Evolutionary conservation across 2,113 vertebrate species (phyloP), one percentile per base, ranked within the genome.

Genomic region (Myiagra hebetior): DNA sequence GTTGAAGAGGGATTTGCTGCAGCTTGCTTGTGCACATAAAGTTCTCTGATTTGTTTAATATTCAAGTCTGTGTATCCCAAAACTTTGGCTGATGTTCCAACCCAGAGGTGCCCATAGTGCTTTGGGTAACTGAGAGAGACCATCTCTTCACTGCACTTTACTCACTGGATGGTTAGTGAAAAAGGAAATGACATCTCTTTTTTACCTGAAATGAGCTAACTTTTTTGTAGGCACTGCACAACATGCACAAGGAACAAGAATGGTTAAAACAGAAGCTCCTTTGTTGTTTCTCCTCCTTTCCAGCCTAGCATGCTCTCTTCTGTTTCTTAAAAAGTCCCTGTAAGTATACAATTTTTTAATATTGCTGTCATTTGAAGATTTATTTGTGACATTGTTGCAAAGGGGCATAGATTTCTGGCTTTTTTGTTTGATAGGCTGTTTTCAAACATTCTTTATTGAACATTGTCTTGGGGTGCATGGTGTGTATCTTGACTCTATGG

Each of bases 201-300:
- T 76, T 49, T 22, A 15, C 3, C 17, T 74, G 35, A 82, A 82
- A 60, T 37, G 18, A 78, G 7, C 2, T 18, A 27, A 11, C 9
- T 73, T 59, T 3, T 65, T 70, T 42, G 18, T 22, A 69, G 20
- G 18, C 15, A 33, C 18, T 46, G 46, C 7, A 33, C 39, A 37
- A 22, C 12, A 9, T 14, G 14, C 28, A 13, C 22, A 39, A 68
- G 22, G 10, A 73, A 41, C 7, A n/a, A 0, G 0, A 49, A 30
- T 3, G 5, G 7, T 42, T 85, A 23, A 75, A 79, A n/a, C 3
- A 70, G 41, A 24, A 78, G 9, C 7, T 78, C 11, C 11, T 12
- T 21, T 55, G 8, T 30, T 41, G 3, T 41, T 53, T 23, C 16
- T n/a, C 12, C 20, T 37, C 11, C 1, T 24, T 88, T 46, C 42